Base-by-base conservation (phyloP, 2,888 invertebrate species). In the Ophion obscuratus region DNA sequence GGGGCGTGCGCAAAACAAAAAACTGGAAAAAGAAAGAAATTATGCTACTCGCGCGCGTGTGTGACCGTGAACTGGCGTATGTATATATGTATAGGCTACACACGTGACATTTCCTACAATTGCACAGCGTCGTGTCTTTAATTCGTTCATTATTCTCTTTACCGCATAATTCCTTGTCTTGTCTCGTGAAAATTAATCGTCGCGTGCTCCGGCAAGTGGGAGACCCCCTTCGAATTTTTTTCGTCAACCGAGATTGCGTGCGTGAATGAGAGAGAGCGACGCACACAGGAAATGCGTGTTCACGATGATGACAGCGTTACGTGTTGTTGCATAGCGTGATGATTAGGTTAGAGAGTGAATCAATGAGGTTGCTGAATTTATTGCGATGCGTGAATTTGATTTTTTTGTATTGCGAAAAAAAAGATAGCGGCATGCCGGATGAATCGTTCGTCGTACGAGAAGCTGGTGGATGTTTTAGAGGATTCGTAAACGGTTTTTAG, bases 381-480 rank as follows among this genome's bases (percentile, higher is more conserved):
- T 71, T 61, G 36, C 24, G 9, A 71, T 79, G 83, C 74, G 83
- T 83, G 83, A 83, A 79, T 68, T 27, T 17, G n/a, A 73, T 40
- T n/a, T 64, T 47, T 59, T 84, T 53, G 59, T 27, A 20, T 53
- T 2, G 36, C 10, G 44, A 64, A 24, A 24, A 44, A 66, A n/a
- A 64, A 76, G 71, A 67, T 64, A 75, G 87, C 85, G 57, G 81
- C 81, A 85, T 85, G 87, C 85, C 78, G 67, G 70, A 85, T 85
- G 83, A 81, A 74, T 77, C 68, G 83, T 85, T 67, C 80, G 81
- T 85, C 80, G 80, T 83, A 76, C 73, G 71, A 86, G 80, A 86
- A 85, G 80, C 77, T 67, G 53, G 57, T 67, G 74, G 59, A 53
- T 57, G 17, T 59, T 71, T 71, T 31, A 68, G 24, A 68, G 44